These are phyloP conservation scores for Zosterops japonicus DNA, from an alignment of 2,113 vertebrate genomes.

Conservation along the genomic window DNA sequence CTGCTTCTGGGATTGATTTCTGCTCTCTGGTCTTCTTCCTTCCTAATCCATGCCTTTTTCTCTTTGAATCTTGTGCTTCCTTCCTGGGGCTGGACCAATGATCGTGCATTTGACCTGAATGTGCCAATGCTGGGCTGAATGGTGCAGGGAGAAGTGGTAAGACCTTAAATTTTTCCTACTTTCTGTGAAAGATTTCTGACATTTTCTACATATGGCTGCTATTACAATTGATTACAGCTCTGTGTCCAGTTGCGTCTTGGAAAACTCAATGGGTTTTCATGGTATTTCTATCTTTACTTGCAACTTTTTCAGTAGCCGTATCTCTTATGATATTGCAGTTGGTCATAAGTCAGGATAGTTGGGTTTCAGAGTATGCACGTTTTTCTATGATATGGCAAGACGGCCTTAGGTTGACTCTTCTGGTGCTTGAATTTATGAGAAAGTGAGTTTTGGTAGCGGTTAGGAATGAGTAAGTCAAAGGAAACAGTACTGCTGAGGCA, in stretches of 20 bases:
- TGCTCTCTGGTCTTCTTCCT: conserved; percentile 13
- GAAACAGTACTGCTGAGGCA: background rate
- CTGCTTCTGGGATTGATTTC: conserved; percentile 41
- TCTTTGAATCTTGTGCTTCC: conserved; percentile 16
- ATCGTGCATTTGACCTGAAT: conserved; percentile 4
- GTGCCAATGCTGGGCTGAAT: conserved; percentile 20
- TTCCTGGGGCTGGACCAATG: conserved; percentile 42
- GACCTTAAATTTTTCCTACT: background rate
- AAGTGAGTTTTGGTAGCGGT: background rate
- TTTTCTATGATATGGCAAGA: background rate
- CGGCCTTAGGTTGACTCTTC: background rate
- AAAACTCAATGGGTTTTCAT: background rate
- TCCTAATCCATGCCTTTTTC: conserved; percentile 24
- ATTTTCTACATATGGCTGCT: background rate
- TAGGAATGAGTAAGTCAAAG: background rate
- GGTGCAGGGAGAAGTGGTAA: conserved; percentile 82
- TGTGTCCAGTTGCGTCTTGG: background rate
- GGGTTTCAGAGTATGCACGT: background rate
- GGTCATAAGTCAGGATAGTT: background rate
- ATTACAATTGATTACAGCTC: background rate
- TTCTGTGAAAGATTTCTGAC: background rate
- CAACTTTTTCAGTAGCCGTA: background rate
- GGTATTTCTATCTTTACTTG: background rate
- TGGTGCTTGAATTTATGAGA: background rate
- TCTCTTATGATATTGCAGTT: background rate